Conservation (phyloP, 2,888 invertebrate genomes). For the Caenorhabditis wallacei region DNA sequence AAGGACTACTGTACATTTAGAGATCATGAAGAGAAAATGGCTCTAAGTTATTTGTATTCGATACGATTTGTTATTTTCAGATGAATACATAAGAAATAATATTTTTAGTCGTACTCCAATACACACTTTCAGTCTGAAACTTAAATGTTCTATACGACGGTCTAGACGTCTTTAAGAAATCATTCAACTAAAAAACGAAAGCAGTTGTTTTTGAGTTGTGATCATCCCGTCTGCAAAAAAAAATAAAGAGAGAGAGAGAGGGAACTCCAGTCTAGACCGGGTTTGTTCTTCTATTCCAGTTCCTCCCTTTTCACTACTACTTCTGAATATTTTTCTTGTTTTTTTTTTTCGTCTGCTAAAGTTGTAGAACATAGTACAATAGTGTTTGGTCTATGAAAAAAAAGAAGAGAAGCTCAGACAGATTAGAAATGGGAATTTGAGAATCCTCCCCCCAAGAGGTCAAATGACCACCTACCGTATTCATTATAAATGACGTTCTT, state of each 20-base stretch:
- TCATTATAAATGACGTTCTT: neutral
- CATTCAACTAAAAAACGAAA: conserved; percentile 29
- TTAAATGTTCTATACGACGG: conserved; percentile 1
- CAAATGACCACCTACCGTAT: conserved; percentile 12
- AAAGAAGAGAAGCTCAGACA: conserved; percentile 18
- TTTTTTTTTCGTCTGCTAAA: neutral
- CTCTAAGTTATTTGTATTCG: conserved; percentile 20
- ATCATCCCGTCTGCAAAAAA: conserved; percentile 34
- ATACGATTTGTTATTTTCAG: conserved; percentile 11
- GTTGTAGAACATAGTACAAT: neutral
- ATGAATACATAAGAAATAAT: neutral
- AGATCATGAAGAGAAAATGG: no score
- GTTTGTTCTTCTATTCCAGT: conserved; percentile 13
- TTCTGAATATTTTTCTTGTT: conserved; percentile 19
- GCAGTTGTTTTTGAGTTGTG: conserved; percentile 36
- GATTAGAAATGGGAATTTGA: conserved; percentile 18
- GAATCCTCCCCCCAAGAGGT: neutral
- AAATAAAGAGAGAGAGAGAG: no score
- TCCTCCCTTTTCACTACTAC: neutral
- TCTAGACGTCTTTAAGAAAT: conserved; percentile 50
- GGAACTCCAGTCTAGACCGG: conserved; percentile 32
- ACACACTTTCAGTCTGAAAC: neutral
- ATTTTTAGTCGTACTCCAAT: conserved; percentile 26
- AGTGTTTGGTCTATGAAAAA: conserved; percentile 20
- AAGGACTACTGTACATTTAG: conserved; percentile 25